Base-by-base conservation (phyloP, 2,797 vertebrate species). In the Naso thynnoides region DNA sequence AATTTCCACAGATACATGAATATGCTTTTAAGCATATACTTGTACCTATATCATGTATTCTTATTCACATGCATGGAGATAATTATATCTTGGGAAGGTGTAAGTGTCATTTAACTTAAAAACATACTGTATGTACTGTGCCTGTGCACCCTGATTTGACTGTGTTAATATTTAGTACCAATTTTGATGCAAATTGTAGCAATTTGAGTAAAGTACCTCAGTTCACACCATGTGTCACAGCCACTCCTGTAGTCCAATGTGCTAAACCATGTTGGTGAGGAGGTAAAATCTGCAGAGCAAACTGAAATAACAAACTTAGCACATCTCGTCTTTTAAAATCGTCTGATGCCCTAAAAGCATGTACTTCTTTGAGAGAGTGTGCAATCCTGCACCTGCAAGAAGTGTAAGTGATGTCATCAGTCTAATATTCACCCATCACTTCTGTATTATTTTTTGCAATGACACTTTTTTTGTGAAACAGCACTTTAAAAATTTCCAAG, bases 381-480 rank as follows among this genome's bases (percentile, higher is more conserved):
- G 26, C 27, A 36, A 33, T 36, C 49, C 16, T 64, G 36, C 24
- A 26, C 45, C n/a, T 72, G 56, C 53, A 58, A 65, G 56, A 39
- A 39, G 24, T 11, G 21, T 23, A 31, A 58, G 33, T 44, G 18
- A 56, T 41, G 39, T 31, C 3, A 45, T 33, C 33, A 61, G 23
- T 49, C 78, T 21, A 31, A 23, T 19, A 33, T 63, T 45, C 54
- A 59, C 13, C 16, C 53, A 18, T 44, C 45, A 58, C 49, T 78
- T 70, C 66, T 75, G 73, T 36, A 24, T 63, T n/a, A n/a, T n/a
- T n/a, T n/a, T 56, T 50, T 87, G 74, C 76, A 73, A 85, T 58
- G 78, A 67, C 50, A 52, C 49, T 27, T 18, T 65, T 38, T 71
- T 66, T 80, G 70, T 82, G 55, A 87, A 90, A 87, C 62, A 44